A percentile compares a stretch with the other conserved stretches of the same genome.
These are phyloP conservation scores for Pachliopta kotzebuea DNA, from an alignment of 2,888 invertebrate genomes.

Conservation along the genomic window DNA sequence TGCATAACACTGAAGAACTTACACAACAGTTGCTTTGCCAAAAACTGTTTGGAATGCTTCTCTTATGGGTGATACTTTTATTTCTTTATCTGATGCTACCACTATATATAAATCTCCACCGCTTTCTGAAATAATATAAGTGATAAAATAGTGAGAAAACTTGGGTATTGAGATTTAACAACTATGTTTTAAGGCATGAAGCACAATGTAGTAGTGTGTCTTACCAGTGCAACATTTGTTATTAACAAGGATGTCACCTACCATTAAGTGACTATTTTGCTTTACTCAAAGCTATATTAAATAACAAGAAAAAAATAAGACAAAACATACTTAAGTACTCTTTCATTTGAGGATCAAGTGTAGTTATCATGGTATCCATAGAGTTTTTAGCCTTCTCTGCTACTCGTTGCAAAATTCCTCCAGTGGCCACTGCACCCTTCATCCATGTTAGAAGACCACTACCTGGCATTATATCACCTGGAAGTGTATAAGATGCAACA, in stretches of 20 bases:
- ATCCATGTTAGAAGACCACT: conserved; percentile 84
- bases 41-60: conserved; percentile 91
- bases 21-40: conserved; percentile 89
- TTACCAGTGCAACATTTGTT: too few relatives aligned
- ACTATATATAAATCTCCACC: conserved; percentile 89
- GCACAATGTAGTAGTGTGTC: too few relatives aligned
- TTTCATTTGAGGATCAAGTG: conserved; percentile 94
- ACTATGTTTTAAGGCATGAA: too few relatives aligned
- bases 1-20: conserved; percentile 60
- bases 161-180: too few relatives aligned
- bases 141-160: too few relatives aligned
- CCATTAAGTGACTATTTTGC: too few relatives aligned
- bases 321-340: conserved; percentile 86
- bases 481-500: conserved; percentile 14
- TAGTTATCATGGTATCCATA: conserved; percentile 92
- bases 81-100: conserved; percentile 88
- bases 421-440: conserved; percentile 84
- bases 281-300: too few relatives aligned
- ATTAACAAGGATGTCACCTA: too few relatives aligned
- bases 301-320: not conserved
- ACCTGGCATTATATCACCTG: conserved; percentile 78
- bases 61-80: conserved; percentile 86
- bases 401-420: conserved; percentile 83
- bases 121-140: conserved; percentile 79
- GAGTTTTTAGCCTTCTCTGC: conserved; percentile 89